These are phyloP conservation scores for Nymphalis c-album DNA, from an alignment of 2,888 invertebrate genomes.

Conservation along the genomic window DNA sequence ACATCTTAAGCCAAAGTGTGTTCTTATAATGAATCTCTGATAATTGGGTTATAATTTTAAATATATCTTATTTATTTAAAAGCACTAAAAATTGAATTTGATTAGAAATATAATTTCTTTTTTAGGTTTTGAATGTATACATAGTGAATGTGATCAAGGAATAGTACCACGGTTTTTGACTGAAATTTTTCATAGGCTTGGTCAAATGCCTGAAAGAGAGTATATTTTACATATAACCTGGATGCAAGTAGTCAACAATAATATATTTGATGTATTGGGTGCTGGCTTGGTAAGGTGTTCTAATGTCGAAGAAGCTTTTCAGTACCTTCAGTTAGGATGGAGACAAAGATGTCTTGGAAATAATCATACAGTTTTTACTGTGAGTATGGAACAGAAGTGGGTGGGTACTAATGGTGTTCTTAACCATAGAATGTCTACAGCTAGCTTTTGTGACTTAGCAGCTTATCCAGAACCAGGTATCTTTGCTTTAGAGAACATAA, in stretches of 20 bases:
- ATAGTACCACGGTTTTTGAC: constrained; percentile 87
- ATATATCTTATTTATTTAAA: neutral
- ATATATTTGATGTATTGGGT: constrained; percentile 82
- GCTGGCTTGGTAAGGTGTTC: constrained; percentile 78
- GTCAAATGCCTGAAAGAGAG: constrained; percentile 84
- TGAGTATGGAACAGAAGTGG: constrained; percentile 89
- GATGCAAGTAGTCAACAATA: constrained; percentile 87
- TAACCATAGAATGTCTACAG: constrained; percentile 87
- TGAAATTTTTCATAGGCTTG: constrained; percentile 85
- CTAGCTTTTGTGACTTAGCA: constrained; percentile 87
- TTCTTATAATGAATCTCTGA: too few species aligned
- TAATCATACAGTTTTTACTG: constrained; percentile 86
- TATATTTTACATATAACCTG: constrained; percentile 86
- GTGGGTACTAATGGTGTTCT: constrained; percentile 84
- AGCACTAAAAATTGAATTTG: neutral
- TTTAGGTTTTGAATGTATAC: constrained; percentile 77
- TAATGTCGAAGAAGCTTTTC: constrained; percentile 87
- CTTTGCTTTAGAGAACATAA: constrained; percentile 84
- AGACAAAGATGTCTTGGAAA: constrained; percentile 80
- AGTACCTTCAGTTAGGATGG: constrained; percentile 86
- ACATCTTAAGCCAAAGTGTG: too few species aligned
- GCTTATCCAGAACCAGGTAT: constrained; percentile 83
- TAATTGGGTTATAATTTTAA: neutral
- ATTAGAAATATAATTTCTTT: constrained; percentile 32
- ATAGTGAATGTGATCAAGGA: constrained; percentile 86